phyloP scores from a whole-genome alignment of 2,113 vertebrate species.

The Ailurus styani region DNA sequence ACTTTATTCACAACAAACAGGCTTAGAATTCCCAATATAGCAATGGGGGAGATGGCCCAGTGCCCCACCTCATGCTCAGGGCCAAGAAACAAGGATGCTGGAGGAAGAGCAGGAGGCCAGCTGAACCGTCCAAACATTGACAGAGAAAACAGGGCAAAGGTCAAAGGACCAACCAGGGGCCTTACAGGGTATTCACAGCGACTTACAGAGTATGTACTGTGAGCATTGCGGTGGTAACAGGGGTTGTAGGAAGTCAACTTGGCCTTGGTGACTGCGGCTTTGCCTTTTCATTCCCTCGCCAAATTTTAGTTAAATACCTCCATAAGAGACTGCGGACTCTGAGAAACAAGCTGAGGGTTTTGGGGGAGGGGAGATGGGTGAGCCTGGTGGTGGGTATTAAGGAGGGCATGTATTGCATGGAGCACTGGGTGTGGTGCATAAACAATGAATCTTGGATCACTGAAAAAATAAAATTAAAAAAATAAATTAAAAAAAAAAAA shows the following conservation, averaged over 20 bases:
- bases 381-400: too few species aligned
- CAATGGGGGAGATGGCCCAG: not conserved
- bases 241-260: not conserved
- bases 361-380: too few species aligned
- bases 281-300: not conserved
- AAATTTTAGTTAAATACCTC: not conserved
- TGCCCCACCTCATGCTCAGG: not conserved
- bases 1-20: not conserved
- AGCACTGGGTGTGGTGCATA: too few species aligned
- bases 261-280: not conserved
- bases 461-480: too few species aligned
- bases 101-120: not conserved
- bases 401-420: too few species aligned
- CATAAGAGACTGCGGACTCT: too few species aligned
- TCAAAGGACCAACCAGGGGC: not conserved
- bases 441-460: too few species aligned
- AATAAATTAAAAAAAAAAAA: too few species aligned
- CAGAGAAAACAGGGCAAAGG: not conserved
- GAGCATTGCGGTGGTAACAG: rapidly evolving
- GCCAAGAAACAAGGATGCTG: not conserved
- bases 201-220: rapidly evolving
- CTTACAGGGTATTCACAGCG: rapidly evolving
- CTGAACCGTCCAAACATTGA: not conserved
- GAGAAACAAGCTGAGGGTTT: too few species aligned
- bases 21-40: slow-evolving; percentile 1